Conservation (phyloP, 2,888 invertebrate genomes). For the Amphipyra tragopoginis region DNA sequence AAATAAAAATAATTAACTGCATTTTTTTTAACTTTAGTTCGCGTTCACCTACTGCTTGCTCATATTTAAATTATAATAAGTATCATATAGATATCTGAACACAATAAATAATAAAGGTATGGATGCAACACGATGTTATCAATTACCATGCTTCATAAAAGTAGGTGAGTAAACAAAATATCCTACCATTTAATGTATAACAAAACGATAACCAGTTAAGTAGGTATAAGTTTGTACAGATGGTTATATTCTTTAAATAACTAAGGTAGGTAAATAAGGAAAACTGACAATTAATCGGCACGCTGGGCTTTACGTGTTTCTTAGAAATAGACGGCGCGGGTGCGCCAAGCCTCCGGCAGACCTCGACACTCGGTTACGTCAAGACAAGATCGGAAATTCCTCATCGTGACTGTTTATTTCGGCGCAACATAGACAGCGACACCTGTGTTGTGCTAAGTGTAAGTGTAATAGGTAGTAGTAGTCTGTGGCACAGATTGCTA, state of each 20-base stretch:
- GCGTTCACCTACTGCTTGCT: no score
- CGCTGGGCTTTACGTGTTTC: constrained; percentile 68
- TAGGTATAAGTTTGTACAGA: constrained; percentile 5
- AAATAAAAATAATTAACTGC: no score
- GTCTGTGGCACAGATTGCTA: constrained; percentile 20
- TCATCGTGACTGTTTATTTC: constrained; percentile 71
- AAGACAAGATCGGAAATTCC: constrained; percentile 73
- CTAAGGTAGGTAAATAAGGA: constrained; percentile 70
- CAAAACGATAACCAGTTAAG: not conserved
- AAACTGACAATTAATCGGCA: constrained; percentile 60
- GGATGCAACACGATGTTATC: no score
- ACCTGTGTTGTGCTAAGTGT: constrained; percentile 26
- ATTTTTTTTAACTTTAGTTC: no score
- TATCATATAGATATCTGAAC: no score
- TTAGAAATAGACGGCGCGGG: constrained; percentile 65
- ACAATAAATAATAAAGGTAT: no score
- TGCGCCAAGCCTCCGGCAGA: constrained; percentile 55
- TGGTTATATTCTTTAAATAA: constrained; percentile 22
- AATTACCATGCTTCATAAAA: no score
- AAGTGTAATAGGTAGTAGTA: not conserved
- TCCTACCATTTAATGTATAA: not conserved
- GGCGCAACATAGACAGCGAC: constrained; percentile 36
- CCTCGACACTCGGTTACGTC: constrained; percentile 66
- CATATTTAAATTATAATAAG: no score
- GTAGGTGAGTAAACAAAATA: not conserved